A percentile compares a stretch with the other conserved stretches of the same genome.
phyloP scores from a whole-genome alignment of 2,797 vertebrate genomes.

The Enteromius trimaculatus region DNA sequence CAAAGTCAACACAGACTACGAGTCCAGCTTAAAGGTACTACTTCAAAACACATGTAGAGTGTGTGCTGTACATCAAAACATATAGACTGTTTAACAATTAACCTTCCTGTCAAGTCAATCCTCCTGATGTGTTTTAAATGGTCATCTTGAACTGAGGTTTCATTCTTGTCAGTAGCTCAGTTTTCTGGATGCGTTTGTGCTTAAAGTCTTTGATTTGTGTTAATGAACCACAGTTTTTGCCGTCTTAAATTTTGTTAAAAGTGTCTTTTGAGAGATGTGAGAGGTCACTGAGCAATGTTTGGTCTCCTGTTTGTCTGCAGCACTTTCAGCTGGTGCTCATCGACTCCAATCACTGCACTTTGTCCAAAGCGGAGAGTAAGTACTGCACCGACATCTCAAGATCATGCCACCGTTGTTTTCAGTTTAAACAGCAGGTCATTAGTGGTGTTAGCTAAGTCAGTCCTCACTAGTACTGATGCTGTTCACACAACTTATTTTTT shows the following conservation, averaged over 20 bases:
- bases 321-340: constrained; percentile 90
- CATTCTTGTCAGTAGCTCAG: not conserved
- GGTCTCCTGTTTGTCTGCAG: constrained; percentile 69
- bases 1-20: constrained; percentile 97
- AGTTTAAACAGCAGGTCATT: not conserved
- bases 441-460: not conserved
- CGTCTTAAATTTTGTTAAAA: not conserved
- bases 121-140: not conserved
- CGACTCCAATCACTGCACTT: constrained; percentile 92
- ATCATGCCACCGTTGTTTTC: not conserved
- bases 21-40: constrained; percentile 94
- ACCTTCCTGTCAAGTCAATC: not conserved
- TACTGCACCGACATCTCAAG: constrained; percentile 50
- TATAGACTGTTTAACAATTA: not conserved
- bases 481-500: not conserved
- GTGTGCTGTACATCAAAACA: not conserved
- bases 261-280: not conserved
- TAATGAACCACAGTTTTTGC: not conserved
- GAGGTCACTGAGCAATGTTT: not conserved
- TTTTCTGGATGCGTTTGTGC: not conserved
- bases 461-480: not conserved
- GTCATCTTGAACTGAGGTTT: not conserved
- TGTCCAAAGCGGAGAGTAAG: constrained; percentile 96
- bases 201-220: not conserved
- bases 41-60: not conserved